Conservation (phyloP, 2,113 vertebrate genomes). For the Onychostoma macrolepis region DNA sequence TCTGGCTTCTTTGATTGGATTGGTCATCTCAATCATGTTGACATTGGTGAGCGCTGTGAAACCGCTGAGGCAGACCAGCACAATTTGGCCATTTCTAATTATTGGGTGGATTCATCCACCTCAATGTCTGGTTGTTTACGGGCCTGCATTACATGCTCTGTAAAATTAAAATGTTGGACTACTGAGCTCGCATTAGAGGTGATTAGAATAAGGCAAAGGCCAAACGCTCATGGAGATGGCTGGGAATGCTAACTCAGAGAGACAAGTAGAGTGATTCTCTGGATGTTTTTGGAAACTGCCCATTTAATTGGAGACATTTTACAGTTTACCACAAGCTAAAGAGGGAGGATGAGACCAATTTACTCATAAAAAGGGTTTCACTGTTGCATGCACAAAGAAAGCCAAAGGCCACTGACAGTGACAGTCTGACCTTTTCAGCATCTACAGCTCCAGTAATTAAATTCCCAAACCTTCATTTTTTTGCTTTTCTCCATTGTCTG, state of each 20-base stretch:
- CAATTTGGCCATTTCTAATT: neutral
- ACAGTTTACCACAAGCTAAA: conserved; percentile 46
- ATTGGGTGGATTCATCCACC: neutral
- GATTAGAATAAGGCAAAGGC: neutral
- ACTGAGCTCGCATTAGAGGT: neutral
- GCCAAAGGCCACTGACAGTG: conserved; percentile 48
- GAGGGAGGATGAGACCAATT: conserved; percentile 43
- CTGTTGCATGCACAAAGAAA: conserved; percentile 44
- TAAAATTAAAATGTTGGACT: neutral
- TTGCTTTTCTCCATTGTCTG: conserved; percentile 4
- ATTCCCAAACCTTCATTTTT: conserved; percentile 27
- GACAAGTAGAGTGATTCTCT: neutral
- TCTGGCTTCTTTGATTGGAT: neutral
- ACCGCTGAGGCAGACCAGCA: neutral
- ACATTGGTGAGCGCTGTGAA: neutral
- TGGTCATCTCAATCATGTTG: neutral
- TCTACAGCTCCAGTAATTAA: conserved; percentile 34
- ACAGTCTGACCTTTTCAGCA: conserved; percentile 54
- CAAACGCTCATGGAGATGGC: neutral
- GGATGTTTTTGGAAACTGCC: conserved; percentile 26
- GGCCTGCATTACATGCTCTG: neutral
- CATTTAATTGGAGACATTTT: conserved; percentile 51
- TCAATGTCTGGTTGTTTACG: neutral
- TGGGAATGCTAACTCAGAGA: conserved; percentile 4
- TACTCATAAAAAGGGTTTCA: conserved; percentile 47